These are phyloP conservation scores for Hecatera dysodea DNA, from an alignment of 2,888 invertebrate species.

Conservation along the genomic window DNA sequence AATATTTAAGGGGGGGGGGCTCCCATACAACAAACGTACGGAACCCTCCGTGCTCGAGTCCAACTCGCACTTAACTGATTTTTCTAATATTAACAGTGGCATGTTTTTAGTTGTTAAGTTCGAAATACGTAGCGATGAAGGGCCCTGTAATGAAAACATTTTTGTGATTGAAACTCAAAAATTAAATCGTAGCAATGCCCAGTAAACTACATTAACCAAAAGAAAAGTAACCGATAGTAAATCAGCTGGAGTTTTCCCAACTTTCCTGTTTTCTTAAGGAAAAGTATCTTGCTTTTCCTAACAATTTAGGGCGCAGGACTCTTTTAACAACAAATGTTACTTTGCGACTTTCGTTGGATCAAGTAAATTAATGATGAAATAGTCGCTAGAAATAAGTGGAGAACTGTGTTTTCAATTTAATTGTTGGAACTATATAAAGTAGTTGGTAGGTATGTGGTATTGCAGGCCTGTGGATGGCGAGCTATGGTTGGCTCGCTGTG, in stretches of 20 bases:
- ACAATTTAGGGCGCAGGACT: neutral
- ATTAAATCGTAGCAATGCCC: neutral
- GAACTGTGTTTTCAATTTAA: conserved; percentile 17
- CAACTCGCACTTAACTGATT: too few species aligned
- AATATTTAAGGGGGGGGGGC: too few species aligned
- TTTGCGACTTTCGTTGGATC: conserved; percentile 23
- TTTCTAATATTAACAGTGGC: too few species aligned
- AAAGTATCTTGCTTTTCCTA: conserved; percentile 4
- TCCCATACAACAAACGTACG: too few species aligned
- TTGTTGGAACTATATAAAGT: neutral
- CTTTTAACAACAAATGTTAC: conserved; percentile 32
- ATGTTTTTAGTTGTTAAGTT: too few species aligned
- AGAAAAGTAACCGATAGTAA: conserved; percentile 16
- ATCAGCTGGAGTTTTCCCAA: conserved; percentile 14
- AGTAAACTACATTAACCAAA: neutral
- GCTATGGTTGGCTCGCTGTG: too few species aligned
- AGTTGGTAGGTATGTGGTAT: too few species aligned
- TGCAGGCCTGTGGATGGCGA: too few species aligned
- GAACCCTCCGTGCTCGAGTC: too few species aligned
- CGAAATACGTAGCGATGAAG: too few species aligned
- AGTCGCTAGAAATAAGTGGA: conserved; percentile 9
- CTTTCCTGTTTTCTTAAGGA: conserved; percentile 19
- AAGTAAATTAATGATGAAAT: conserved; percentile 25
- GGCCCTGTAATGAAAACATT: neutral
- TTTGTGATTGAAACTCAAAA: neutral